Conservation (phyloP, 2,888 invertebrate genomes). For the Heliconius sara region DNA sequence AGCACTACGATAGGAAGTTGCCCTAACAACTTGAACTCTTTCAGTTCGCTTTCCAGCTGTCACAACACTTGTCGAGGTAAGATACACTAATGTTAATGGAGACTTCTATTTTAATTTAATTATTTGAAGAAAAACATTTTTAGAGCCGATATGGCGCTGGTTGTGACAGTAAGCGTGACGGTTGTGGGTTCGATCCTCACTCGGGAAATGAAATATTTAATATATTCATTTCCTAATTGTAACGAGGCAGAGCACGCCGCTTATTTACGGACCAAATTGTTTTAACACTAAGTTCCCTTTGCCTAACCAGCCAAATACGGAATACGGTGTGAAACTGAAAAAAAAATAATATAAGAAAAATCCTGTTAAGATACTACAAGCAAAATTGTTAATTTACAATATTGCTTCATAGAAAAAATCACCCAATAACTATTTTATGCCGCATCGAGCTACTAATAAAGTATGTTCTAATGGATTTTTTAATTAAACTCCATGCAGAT, state of each 20-base stretch:
- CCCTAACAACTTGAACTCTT: conserved; percentile 54
- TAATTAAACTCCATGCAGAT: conserved; percentile 50
- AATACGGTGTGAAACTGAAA: neutral
- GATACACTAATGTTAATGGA: neutral
- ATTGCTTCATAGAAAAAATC: conserved; percentile 11
- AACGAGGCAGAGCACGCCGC: neutral
- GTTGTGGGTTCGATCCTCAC: neutral
- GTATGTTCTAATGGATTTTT: conserved; percentile 1
- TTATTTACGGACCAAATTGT: neutral
- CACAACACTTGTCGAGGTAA: conserved; percentile 55
- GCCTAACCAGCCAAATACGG: no score
- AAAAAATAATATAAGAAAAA: neutral
- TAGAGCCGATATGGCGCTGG: neutral
- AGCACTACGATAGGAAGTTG: conserved; percentile 53
- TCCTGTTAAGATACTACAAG: neutral
- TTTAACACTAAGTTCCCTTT: neutral
- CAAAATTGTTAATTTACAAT: neutral
- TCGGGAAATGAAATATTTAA: neutral
- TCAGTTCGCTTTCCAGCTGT: conserved; percentile 53
- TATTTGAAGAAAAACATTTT: no score
- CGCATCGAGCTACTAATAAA: neutral
- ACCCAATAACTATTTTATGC: neutral
- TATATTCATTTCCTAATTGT: neutral
- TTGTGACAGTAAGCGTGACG: no score
- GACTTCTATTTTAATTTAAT: no score